Conservation (phyloP, 2,797 vertebrate species). For the Muraenolepis orangiensis region DNA sequence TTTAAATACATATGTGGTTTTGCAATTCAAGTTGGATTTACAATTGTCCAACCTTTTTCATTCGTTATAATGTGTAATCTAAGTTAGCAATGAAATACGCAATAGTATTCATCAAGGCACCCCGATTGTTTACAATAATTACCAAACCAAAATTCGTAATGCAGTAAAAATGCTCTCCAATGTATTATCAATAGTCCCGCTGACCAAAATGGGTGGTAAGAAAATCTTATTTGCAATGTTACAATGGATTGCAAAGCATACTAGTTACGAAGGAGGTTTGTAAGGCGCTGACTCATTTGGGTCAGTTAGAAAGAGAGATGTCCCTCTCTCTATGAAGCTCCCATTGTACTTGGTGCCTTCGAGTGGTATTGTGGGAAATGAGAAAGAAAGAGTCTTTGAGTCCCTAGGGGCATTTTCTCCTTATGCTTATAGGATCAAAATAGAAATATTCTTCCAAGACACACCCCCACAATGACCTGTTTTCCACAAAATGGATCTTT, state of each 20-base stretch:
- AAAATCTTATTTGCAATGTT: not conserved
- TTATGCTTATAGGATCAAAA: constrained; percentile 25
- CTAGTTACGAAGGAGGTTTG: not conserved
- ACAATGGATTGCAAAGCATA: not conserved
- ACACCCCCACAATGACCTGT: not conserved
- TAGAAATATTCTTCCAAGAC: constrained; percentile 23
- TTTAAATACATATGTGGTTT: not conserved
- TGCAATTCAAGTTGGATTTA: not conserved
- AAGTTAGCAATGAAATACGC: not conserved
- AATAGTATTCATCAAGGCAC: not conserved
- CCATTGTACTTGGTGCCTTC: constrained; percentile 10
- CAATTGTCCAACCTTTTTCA: not conserved
- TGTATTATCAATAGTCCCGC: not conserved
- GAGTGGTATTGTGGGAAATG: constrained; percentile 7
- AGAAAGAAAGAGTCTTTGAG: constrained; percentile 26
- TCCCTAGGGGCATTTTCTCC: not conserved
- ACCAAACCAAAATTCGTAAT: not conserved
- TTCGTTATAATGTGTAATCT: not conserved
- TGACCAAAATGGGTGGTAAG: not conserved
- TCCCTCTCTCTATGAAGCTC: not conserved
- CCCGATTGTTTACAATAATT: not conserved
- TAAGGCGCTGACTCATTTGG: constrained; percentile 26
- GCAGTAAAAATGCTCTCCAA: not conserved
- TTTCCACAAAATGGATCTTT: not conserved
- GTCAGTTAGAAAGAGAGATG: constrained; percentile 19